Base-by-base conservation (phyloP, 2,888 invertebrate species). In the Pogonocherus hispidulus region DNA sequence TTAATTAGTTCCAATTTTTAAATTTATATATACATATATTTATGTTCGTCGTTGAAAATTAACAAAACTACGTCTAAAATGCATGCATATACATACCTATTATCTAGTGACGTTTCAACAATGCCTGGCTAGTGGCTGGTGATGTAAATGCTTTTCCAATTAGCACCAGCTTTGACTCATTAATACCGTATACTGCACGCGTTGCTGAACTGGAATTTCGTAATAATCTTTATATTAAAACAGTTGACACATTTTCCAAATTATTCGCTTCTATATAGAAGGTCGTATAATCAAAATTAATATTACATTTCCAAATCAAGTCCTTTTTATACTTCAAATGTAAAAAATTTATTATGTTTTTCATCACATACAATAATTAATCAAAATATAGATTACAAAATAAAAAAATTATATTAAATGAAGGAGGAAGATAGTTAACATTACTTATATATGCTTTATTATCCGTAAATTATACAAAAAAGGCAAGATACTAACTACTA, bases 131-230 rank as follows among this genome's bases (percentile, higher is more conserved):
- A 32, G 67, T 52, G 56, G 20, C 22, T 54, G 41, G 67, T 49
- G 63, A 23, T 59, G 54, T 64, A 70, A 64, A 74, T 69, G 75
- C 75, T 74, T 74, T 76, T 67, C 66, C 71, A 76, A 76, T 76
- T 76, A 76, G 64, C 52, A 59, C 44, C 22, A 65, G 72, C 75
- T 76, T 74, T 76, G 74, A 71, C 66, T 67, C 66, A 76, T 72
- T 74, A 71, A 37, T 23, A 41, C 35, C 20, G 37, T 51, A 37
- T 62, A 22, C 3, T 23, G 27, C 19, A 51, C 62, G 62, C 62
- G 37, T 37, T 51, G 51, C 62, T 62, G 37, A 62, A 62, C 62
- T 37, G 62, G 62, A 62, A 62, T 51, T 62, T 62, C 62, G 20
- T 51, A 62, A 62, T 62, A 62, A 62, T 62, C 62, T 20, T 62